These are phyloP conservation scores for Muschampia plurimacula DNA, from an alignment of 2,888 invertebrate genomes.

Conservation along the genomic window DNA sequence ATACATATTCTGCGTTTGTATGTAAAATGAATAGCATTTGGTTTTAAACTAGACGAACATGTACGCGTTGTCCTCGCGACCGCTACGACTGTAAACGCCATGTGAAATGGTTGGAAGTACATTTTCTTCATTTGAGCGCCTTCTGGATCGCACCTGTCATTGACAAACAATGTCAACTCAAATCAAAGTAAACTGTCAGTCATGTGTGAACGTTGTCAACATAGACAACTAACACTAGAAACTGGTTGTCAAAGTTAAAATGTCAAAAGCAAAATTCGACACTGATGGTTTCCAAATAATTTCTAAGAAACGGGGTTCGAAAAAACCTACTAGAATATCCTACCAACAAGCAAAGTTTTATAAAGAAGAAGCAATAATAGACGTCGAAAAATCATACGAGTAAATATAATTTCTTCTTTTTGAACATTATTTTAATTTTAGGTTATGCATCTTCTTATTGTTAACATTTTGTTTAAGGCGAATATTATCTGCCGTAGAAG, in stretches of 20 bases:
- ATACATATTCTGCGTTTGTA: too few relatives aligned
- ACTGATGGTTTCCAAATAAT: slow-evolving; percentile 77
- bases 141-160: too few relatives aligned
- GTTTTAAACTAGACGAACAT: too few relatives aligned
- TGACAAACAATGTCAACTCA: too few relatives aligned
- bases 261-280: slow-evolving; percentile 71
- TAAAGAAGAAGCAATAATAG: slow-evolving; percentile 58
- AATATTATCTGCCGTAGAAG: slow-evolving; percentile 64
- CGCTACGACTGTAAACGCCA: too few relatives aligned
- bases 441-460: slow-evolving; percentile 57
- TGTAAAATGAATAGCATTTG: too few relatives aligned
- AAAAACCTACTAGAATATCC: slow-evolving; percentile 66
- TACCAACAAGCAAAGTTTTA: slow-evolving; percentile 50
- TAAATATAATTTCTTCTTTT: slow-evolving; percentile 47
- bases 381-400: slow-evolving; percentile 61
- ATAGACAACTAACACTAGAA: too few relatives aligned
- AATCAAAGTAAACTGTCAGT: neutral
- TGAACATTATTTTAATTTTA: slow-evolving; percentile 48
- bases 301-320: slow-evolving; percentile 65
- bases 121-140: too few relatives aligned
- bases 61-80: too few relatives aligned
- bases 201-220: neutral
- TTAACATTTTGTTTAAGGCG: slow-evolving; percentile 59
- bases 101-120: too few relatives aligned
- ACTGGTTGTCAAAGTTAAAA: slow-evolving; percentile 46